A percentile compares a stretch with the other conserved stretches of the same genome.
These are phyloP conservation scores for Venturia canescens DNA, from an alignment of 1,140 invertebrate genomes.

Conservation along the genomic window DNA sequence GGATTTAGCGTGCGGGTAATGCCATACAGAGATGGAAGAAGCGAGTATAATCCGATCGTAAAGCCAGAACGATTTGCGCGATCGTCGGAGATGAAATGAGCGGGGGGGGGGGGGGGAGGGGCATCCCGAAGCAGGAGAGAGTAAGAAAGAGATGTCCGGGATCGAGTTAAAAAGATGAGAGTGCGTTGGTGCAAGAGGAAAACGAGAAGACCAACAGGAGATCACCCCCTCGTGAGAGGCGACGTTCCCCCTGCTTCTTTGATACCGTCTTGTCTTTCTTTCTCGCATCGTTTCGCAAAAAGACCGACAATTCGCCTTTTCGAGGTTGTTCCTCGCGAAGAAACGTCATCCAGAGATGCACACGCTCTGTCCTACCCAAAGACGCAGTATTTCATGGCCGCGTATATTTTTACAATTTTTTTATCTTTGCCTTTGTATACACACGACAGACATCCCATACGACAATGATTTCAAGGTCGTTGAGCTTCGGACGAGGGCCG, in stretches of 20 bases:
- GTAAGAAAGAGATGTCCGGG: neutral
- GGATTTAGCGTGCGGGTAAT: neutral
- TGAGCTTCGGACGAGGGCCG: neutral
- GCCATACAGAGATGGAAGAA: neutral
- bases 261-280: neutral
- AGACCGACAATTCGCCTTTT: conserved; percentile 19
- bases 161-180: neutral
- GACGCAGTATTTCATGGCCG: conserved; percentile 19
- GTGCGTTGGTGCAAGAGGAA: neutral
- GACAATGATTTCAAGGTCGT: neutral
- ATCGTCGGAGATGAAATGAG: conserved; percentile 11
- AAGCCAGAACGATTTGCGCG: neutral
- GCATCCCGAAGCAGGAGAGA: neutral
- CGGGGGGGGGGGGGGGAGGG: no score
- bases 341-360: conserved; percentile 14
- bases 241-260: neutral
- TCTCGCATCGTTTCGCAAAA: neutral
- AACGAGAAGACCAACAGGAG: neutral
- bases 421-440: neutral
- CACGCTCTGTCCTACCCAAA: conserved; percentile 6
- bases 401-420: neutral
- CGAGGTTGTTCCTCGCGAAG: neutral
- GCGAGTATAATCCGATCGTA: neutral
- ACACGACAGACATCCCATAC: neutral
- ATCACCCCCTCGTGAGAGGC: conserved; percentile 2